Evolutionary conservation across 2,113 vertebrate species (phyloP), one percentile per base, ranked within the genome.

Genomic region (Rhadina sibilatrix): DNA sequence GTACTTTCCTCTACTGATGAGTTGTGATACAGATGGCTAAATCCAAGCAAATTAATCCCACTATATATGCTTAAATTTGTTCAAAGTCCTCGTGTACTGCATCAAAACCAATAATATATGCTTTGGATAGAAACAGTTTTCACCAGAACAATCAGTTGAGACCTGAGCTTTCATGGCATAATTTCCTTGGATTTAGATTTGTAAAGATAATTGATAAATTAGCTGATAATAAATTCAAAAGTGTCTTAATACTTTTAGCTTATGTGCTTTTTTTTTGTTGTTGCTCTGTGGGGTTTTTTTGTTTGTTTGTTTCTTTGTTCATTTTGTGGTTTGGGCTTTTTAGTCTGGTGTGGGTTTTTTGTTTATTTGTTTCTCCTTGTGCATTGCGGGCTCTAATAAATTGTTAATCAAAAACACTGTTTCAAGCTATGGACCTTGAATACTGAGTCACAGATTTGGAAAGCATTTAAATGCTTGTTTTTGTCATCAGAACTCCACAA

Each of bases 231-330:
- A 72, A 65, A 81, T 13, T 47, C 44, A 40, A 37, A 76, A 56
- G 5, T 69, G 19, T 20, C 15, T 56, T 21, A 83, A 50, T 9
- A 37, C 2, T 64, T 63, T 44, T 53, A 15, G 12, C 11, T 63
- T 64, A 46, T 14, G 17, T 68, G 38, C n/a, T n/a, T 2, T 35
- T 42, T 25, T 25, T 20, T 22, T 61, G 9, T 33, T 52, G 28
- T 15, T 57, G 10, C 44, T 68, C 6, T 10, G 8, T 46, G 7
- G 28, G 2, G 0, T 22, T 37, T 66, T 37, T 70, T 46, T 1
- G n/a, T 40, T 49, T 77, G 17, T 63, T 30, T 38, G 37, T 38
- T 56, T 49, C 1, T 44, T 46, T 75, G 19, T 57, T 40, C 40
- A 3, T 33, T 78, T 40, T 61, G 12, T 7, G 42, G 44, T 12